Evolutionary conservation across 1,140 invertebrate genomes (phyloP).

Genomic region (Cecropterus lyciades): DNA sequence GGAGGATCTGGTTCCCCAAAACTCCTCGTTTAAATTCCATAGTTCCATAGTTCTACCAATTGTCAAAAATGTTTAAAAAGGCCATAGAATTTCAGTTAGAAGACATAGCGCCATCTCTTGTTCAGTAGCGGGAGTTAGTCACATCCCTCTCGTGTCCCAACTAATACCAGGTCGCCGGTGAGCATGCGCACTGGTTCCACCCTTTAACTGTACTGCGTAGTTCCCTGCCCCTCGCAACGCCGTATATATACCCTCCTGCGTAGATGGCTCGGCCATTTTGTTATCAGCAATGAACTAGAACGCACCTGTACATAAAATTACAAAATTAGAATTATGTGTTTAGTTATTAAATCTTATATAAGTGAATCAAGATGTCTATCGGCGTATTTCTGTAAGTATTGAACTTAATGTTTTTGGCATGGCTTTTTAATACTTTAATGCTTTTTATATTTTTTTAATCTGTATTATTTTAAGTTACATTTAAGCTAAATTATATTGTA

Average conservation of each 20-base stretch:
- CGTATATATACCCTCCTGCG: background rate
- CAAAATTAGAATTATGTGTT: slow-evolving; percentile 13
- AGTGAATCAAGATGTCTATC: slow-evolving; percentile 11
- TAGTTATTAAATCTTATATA: background rate
- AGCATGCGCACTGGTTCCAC: background rate
- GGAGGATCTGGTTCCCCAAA: too few species aligned
- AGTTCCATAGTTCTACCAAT: too few species aligned
- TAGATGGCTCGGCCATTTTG: slow-evolving; percentile 6
- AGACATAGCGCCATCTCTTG: too few species aligned
- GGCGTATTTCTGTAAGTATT: slow-evolving; percentile 9
- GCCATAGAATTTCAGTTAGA: too few species aligned
- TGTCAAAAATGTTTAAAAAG: too few species aligned
- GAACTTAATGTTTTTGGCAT: background rate
- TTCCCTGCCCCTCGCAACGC: background rate
- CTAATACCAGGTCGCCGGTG: background rate
- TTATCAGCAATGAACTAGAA: slow-evolving; percentile 16
- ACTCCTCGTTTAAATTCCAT: too few species aligned
- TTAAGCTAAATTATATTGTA: too few species aligned
- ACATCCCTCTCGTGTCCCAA: background rate
- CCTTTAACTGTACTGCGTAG: background rate
- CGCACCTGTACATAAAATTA: slow-evolving; percentile 18
- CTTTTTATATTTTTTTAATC: too few species aligned
- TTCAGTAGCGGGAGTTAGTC: too few species aligned
- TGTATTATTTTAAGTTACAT: too few species aligned
- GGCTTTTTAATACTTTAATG: too few species aligned